These are phyloP conservation scores for Aplochiton taeniatus DNA, from an alignment of 2,797 vertebrate genomes.

Conservation along the genomic window DNA sequence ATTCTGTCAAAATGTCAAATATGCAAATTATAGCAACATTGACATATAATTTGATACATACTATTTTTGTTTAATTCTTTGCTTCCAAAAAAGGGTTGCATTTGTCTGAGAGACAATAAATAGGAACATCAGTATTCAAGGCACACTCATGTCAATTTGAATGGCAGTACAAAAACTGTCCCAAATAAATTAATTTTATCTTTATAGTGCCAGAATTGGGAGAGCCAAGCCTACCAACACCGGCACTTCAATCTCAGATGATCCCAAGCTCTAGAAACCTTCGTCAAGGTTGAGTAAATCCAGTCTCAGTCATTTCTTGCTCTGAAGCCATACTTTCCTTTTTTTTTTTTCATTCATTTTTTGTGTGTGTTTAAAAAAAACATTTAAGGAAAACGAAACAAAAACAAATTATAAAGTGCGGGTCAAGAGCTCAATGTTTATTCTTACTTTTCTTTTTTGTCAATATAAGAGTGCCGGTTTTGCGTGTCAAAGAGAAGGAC, in stretches of 20 bases:
- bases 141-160: conserved; percentile 97
- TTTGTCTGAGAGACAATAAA: conserved; percentile 93
- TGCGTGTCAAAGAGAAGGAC: conserved; percentile 38
- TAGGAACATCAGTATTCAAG: conserved; percentile 99
- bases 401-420: conserved; percentile 90
- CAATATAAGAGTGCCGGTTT: conserved; percentile 34
- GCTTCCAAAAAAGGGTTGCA: conserved; percentile 82
- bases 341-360: background rate
- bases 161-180: conserved; percentile 94
- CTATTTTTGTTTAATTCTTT: conserved; percentile 56
- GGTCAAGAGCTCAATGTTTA: conserved; percentile 83
- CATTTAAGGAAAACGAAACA: conserved; percentile 40
- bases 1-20: conserved; percentile 34
- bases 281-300: conserved; percentile 80
- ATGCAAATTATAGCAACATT: conserved; percentile 69
- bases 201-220: conserved; percentile 95
- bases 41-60: conserved; percentile 43
- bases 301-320: conserved; percentile 86
- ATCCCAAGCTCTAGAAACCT: conserved; percentile 84
- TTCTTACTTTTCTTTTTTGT: conserved; percentile 34
- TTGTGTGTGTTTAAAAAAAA: conserved; percentile 51
- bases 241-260: conserved; percentile 89
- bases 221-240: conserved; percentile 90
- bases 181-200: conserved; percentile 87
- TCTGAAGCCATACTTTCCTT: conserved; percentile 82